Evolutionary conservation across 2,888 invertebrate genomes (phyloP), one percentile per base, ranked within the genome.

Genomic region (Meteorus cinctellus): DNA sequence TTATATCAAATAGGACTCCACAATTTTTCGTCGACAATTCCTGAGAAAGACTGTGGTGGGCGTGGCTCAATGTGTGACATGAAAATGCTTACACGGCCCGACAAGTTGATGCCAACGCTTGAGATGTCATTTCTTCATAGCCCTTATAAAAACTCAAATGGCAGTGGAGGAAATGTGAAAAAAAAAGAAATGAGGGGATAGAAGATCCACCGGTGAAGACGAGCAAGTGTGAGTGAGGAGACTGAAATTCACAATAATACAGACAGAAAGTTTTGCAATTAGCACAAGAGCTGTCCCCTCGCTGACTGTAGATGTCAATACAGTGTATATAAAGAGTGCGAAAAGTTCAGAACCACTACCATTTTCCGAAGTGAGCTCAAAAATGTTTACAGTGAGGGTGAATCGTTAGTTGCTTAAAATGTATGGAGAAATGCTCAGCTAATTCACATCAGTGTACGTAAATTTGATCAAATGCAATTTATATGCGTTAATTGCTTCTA

Each of bases 41-140:
- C 6, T 5, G 19, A 19, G n/a, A 19, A 6, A 19, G 6, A 1
- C 19, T 55, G n/a, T 8, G 6, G 19, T 24, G 19, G 55, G 24
- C 24, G 55, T 55, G 24, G 55, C 55, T 19, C 19, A 8, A 19
- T 55, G 55, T 55, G 55, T 4, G 5, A 10, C 55, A 19, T 24
- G 55, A 55, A 19, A 55, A 55, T 19, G 55, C 55, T 55, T 55
- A 55, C 55, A 24, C 2, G 55, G 24, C 55, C n/a, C 24, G 55
- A 19, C 55, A 55, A 55, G 55, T 55, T 55, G 8, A 55, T 55
- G 55, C 55, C 55, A 55, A 55, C 55, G n/a, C 19, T 55, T 55
- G 19, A 55, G 19, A 55, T 55, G 55, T 55, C 19, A 19, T 24
- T 55, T 24, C 8, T 19, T 8, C 24, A 19, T 55, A 5, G 55